Base-by-base conservation (phyloP, 2,797 vertebrate genomes). In the Pygocentrus nattereri region DNA sequence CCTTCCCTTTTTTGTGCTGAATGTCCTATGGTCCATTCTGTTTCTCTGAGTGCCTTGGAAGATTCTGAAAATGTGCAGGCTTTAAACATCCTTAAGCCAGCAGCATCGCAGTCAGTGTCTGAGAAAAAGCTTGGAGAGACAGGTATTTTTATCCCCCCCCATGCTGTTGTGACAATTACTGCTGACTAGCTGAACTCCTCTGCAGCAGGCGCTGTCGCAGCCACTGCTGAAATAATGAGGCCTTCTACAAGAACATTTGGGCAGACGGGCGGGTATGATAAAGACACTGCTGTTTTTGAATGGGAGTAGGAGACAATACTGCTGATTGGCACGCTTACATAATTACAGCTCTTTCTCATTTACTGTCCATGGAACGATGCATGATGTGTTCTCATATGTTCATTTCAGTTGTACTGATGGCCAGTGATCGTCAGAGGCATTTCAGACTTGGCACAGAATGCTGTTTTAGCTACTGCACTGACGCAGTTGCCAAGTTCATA, bases 221-320 rank as follows among this genome's bases (percentile, higher is more conserved):
- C 25, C 56, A 11, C 54, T 61, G 64, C 80, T 58, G 54, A 62
- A 76, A 59, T 70, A 41, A 70, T 81, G 58, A 41, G 65, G 31
- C 68, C 44, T 38, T 31, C 65, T 49, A 59, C 4, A n/a, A 72
- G 13, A 74, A 74, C 50, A 68, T 78, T 74, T 50, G 12, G 8
- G 25, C 72, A 27, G 13, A 19, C 23, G 25, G 58, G 4, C 49
- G 67, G 50, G 61, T 18, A 38, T 56, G 23, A 65, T 73, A 52
- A 72, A 30, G 30, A 69, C 19, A 2, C 5, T 58, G 12, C 49
- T 21, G 64, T 68, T 50, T 69, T 47, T 52, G 47, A 74, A 34
- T 38, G 34, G 31, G 8, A 71, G 64, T 59, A 12, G 7, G 30
- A 38, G 58, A 56, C 80, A 75, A 71, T 41, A 52, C 54, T 13